Evolutionary conservation across 2,888 invertebrate species (phyloP), one percentile per base, ranked within the genome.

Genomic region (Diplolepis rosae): DNA sequence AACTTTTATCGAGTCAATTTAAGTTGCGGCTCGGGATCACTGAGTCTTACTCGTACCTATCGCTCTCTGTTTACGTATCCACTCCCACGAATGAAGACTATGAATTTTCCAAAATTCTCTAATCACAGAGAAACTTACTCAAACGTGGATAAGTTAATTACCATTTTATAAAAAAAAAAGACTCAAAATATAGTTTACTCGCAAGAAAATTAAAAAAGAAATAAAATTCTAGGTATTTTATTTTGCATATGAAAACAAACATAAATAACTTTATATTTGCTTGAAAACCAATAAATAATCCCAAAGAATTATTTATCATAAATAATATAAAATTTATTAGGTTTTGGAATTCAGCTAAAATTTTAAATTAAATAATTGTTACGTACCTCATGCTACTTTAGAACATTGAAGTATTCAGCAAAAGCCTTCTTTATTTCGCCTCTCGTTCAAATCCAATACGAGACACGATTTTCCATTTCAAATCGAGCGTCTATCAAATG

Each of bases 1-100:
- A 88, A 88, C 88, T 89, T 88, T 88, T 88, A 88, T 89, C 88
- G 88, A 88, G 85, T 84, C 88, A 88, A 89, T 88, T 88, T 87
- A 88, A 88, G 88, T 88, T 88, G 85, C 83, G 84, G 82, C 82
- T 80, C 82, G 74, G 75, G 76, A 78, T 75, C 74, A 70, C 76
- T 52, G 76, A 72, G 61, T 73, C 72, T 75, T 68, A 66, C 73
- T 69, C 74, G 68, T 76, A 71, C 72, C 74, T 71, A 71, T 48
- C 67, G 18, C 35, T 22, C 24, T 15, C 15, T 52, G 24, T 24
- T 22, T 22, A 24, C 50, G 4, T 30, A 30, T 15, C 15, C 11
- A 39, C 56, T n/a, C 18, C 35, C 56, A 56, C 56, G 22, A 56
- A 56, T 56, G 13, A 56, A 39, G 56, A 56, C 32, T 56, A 30